Evolutionary conservation across 2,113 vertebrate genomes (phyloP), one percentile per base, ranked within the genome.

Genomic region (Chinchilla lanigera): DNA sequence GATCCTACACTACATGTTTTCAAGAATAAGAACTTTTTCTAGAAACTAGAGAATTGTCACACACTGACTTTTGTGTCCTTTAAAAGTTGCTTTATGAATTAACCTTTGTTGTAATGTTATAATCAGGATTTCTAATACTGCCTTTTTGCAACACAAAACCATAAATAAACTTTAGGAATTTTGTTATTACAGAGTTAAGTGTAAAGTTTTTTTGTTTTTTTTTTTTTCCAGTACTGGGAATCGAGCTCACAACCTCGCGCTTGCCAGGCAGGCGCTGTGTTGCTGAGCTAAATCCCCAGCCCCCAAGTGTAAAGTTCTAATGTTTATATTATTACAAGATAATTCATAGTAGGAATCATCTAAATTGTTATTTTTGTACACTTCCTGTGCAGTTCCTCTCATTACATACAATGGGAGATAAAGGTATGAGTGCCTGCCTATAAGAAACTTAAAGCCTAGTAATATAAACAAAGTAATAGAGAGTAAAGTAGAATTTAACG

Each of bases 91-190:
- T 77, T 47, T 33, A 44, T 78, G 17, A 78, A 50, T 50, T 78
- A 78, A 33, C 28, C 75, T 78, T 86, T 85, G 61, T 71, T 87
- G 33, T 63, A 38, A 33, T 80, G 17, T 85, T 91, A 54, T 28
- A 58, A 44, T 91, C 44, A 71, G 4, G 87, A n/a, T 96, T 91
- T 60, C 56, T 80, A 71, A 38, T 96, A 73, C 2, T 54, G 69
- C 71, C 41, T 89, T 96, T 88, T 52, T 85, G 26, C n/a, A 97
- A 77, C 20, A 92, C 17, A 58, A 81, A 95, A 56, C 41, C 30
- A 89, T 38, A 89, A 87, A 69, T 93, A 95, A 84, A 81, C 17
- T 92, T 95, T 75, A 93, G 86, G 54, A 96, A 85, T 92, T 94
- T 71, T 17, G 52, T 2, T 47, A 33, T 65, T 83, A 94, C 52